Evolutionary conservation across 2,888 invertebrate genomes (phyloP).

Genomic region (Ypsolopha scabrella): DNA sequence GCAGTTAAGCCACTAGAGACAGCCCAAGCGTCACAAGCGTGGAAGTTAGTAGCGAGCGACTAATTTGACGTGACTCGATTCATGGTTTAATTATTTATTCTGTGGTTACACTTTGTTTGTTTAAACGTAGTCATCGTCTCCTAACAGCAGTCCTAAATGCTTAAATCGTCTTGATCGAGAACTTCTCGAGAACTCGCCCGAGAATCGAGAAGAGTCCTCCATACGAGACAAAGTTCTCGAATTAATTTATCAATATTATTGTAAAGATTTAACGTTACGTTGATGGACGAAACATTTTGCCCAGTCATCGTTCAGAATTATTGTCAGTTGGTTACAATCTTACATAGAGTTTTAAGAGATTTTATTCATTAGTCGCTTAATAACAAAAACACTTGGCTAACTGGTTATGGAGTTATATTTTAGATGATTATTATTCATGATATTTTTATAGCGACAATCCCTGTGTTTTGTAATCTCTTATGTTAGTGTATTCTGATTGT

Average conservation of each 20-base stretch:
- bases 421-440: too few relatives aligned
- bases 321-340: background rate
- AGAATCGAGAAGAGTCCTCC: background rate
- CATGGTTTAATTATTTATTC: too few relatives aligned
- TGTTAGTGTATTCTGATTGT: too few relatives aligned
- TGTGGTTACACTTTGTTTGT: conserved; percentile 63
- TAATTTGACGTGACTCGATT: conserved; percentile 37
- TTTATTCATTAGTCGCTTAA: too few relatives aligned
- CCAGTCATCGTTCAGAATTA: conserved; percentile 1
- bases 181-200: background rate
- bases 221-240: background rate
- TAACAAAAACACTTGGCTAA: too few relatives aligned
- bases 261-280: background rate
- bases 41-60: conserved; percentile 63
- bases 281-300: background rate
- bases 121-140: too few relatives aligned
- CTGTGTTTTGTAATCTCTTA: too few relatives aligned
- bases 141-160: too few relatives aligned
- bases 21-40: conserved; percentile 36
- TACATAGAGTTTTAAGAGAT: too few relatives aligned
- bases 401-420: too few relatives aligned
- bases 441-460: too few relatives aligned
- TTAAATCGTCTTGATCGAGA: background rate
- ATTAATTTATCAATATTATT: conserved; percentile 4
- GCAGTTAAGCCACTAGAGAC: conserved; percentile 15